Evolutionary conservation across 2,113 vertebrate species (phyloP), one percentile per base, ranked within the genome.

Genomic region (Trichomycterus rosablanca): DNA sequence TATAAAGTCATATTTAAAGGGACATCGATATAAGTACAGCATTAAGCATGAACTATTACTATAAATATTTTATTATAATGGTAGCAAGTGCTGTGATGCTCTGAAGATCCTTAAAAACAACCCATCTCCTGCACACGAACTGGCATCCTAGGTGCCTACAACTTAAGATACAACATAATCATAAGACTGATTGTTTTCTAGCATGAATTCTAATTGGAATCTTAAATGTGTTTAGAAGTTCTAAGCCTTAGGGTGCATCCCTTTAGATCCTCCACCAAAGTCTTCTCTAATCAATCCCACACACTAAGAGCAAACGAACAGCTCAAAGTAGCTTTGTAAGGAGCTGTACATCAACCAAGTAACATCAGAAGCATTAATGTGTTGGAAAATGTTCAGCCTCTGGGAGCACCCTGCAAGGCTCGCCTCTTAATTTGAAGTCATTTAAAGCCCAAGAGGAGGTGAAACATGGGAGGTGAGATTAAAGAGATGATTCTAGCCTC

Each of bases 261-360:
- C 45, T 62, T 72, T 15, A 59, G 20, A 59, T 65, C 24, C 78
- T 67, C 75, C 55, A 71, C 78, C 59, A 65, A 18, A 77, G 75
- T 79, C 71, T 77, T 79, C 76, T 74, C 64, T 76, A 65, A 74
- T 86, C 72, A 76, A 74, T 72, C 73, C 66, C 50, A 54, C 46
- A 74, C 61, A 57, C 54, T 68, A 72, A 18, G 49, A 48, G 44
- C 54, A 58, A 50, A 69, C 45, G 18, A 52, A 52, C 59, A 52
- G 15, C 63, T 40, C 57, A 43, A 60, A 37, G 37, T 18, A 30
- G 67, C 34, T 44, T 57, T 46, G 56, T 46, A 40, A 62, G 43
- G 43, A 40, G 7, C n/a, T 22, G n/a, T 22, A 20, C 10, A 18
- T 60, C 53, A 44, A 76, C 72, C 68, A 48, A 73, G 35, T 52